Percentiles rank a stretch among this genome's conserved stretches.
Conservation (phyloP, 2,113 vertebrate species). For the Quiscalus mexicanus region DNA sequence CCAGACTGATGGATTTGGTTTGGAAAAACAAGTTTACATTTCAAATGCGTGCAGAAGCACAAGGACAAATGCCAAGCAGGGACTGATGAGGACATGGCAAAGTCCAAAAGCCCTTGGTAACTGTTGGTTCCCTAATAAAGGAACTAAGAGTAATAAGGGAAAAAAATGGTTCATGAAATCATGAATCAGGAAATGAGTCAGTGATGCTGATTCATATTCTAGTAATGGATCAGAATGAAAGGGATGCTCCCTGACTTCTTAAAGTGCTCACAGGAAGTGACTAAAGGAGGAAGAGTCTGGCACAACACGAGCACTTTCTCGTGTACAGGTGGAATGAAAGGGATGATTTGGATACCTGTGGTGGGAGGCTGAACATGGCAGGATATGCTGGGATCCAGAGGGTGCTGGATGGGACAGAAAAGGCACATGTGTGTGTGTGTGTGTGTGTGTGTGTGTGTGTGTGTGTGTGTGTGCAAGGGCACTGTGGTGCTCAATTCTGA, state of each 20-base stretch:
- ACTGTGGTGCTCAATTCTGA: neutral
- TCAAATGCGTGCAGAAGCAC: neutral
- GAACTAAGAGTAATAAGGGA: neutral
- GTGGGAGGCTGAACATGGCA: neutral
- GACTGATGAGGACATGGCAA: neutral
- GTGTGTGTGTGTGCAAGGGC: too few relatives aligned
- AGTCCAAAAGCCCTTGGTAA: constrained; percentile 12
- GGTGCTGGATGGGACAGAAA: neutral
- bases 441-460: too few relatives aligned
- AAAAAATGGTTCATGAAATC: neutral
- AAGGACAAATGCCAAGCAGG: neutral
- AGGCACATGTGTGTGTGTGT: neutral
- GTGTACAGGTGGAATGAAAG: neutral
- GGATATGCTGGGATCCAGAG: neutral
- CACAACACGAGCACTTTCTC: neutral
- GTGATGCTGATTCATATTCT: constrained; percentile 23
- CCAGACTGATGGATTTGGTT: neutral
- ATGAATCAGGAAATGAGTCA: constrained; percentile 40
- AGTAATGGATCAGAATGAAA: neutral
- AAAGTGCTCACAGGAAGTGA: neutral
- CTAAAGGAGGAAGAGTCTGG: neutral
- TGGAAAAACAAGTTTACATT: neutral
- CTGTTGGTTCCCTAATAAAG: neutral
- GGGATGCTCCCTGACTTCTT: neutral
- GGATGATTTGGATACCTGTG: neutral